A percentile compares a stretch with the other conserved stretches of the same genome.
These are phyloP conservation scores for Perccottus glenii DNA, from an alignment of 2,113 vertebrate genomes.

Conservation along the genomic window DNA sequence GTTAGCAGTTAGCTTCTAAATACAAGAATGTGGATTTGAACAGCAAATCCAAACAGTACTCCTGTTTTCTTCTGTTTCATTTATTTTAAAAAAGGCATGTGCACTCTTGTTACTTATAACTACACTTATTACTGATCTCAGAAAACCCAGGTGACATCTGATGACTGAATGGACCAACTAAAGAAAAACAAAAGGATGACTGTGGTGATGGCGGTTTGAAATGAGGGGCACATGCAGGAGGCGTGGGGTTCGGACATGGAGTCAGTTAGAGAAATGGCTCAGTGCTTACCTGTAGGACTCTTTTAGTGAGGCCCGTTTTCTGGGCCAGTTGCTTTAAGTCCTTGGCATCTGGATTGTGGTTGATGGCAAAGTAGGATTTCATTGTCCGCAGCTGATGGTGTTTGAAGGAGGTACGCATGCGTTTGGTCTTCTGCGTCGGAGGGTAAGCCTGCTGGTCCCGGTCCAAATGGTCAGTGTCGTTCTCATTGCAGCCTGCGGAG, in stretches of 20 bases:
- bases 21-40: constrained; percentile 44
- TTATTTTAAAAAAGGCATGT: constrained; percentile 39
- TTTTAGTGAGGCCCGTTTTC: constrained; percentile 99
- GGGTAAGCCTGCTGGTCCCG: constrained; percentile 97
- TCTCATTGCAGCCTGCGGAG: constrained; percentile 94
- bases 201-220: constrained; percentile 42
- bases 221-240: constrained; percentile 50
- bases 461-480: constrained; percentile 95
- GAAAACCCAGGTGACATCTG: constrained; percentile 65
- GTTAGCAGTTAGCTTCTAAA: constrained; percentile 49
- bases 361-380: constrained; percentile 99
- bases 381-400: constrained; percentile 99
- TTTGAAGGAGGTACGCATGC: constrained; percentile 99
- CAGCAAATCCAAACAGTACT: constrained; percentile 45
- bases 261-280: constrained; percentile 38
- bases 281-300: constrained; percentile 98
- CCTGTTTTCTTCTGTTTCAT: constrained; percentile 17
- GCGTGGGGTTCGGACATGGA: constrained; percentile 54
- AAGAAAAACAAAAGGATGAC: constrained; percentile 65
- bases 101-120: constrained; percentile 58
- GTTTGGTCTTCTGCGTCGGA: constrained; percentile 97
- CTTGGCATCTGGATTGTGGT: constrained; percentile 99
- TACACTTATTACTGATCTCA: constrained; percentile 11
- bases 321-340: constrained; percentile 99
- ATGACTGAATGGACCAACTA: constrained; percentile 61